phyloP scores from a whole-genome alignment of 2,113 vertebrate species.

The Microcebus griseorufus region DNA sequence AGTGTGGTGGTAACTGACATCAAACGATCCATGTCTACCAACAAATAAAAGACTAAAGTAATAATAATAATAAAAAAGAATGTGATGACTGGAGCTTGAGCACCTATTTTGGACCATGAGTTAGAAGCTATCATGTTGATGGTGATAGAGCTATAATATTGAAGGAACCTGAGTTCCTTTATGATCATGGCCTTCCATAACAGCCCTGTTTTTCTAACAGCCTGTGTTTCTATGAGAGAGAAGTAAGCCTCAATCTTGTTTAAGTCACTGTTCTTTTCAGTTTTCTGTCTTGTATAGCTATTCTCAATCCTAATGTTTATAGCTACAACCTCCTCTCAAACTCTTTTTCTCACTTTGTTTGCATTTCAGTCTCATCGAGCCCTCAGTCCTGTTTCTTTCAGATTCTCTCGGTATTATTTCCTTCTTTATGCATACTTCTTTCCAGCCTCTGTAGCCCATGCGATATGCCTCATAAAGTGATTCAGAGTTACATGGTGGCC shows the following conservation, averaged over 20 bases:
- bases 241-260: background rate
- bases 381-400: background rate
- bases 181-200: background rate
- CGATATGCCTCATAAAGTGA: background rate
- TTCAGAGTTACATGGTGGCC: background rate
- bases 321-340: background rate
- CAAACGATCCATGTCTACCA: slow-evolving; percentile 81
- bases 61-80: slow-evolving; percentile 40
- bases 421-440: background rate
- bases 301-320: background rate
- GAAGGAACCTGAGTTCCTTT: background rate
- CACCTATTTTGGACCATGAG: background rate
- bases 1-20: slow-evolving; percentile 80
- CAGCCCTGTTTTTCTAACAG: background rate
- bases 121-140: background rate
- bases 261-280: background rate
- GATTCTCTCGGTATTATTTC: background rate
- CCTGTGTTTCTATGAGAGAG: background rate
- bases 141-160: background rate
- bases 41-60: slow-evolving; percentile 81
- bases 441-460: background rate
- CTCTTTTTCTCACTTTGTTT: background rate
- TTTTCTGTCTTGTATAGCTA: background rate
- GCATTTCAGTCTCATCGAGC: background rate
- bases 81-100: background rate